Conservation (phyloP, 1,140 invertebrate species). For the Pteromalus puparum region DNA sequence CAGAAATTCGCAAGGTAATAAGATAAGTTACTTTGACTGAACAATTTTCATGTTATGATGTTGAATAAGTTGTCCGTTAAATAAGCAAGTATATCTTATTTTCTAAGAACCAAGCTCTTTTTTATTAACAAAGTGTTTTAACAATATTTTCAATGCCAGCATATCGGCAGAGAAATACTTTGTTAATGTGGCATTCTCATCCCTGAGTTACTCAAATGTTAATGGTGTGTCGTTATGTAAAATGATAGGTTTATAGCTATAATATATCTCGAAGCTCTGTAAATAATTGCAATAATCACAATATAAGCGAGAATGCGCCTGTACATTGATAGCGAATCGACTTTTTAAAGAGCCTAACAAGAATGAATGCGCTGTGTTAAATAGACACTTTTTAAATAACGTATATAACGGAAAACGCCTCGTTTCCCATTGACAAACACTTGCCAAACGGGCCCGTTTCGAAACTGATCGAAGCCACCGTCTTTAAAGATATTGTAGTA, state of each 20-base stretch:
- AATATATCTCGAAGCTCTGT: conserved; percentile 34
- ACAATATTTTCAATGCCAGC: background rate
- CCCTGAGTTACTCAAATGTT: conserved; percentile 27
- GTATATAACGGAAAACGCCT: conserved; percentile 1
- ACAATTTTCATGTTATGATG: background rate
- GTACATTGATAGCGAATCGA: conserved; percentile 35
- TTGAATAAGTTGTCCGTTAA: background rate
- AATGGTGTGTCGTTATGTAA: conserved; percentile 42
- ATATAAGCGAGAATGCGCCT: background rate
- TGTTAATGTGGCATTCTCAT: conserved; percentile 24
- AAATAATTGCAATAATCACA: conserved; percentile 46
- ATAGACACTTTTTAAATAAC: background rate
- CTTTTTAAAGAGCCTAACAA: conserved; percentile 44
- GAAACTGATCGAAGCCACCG: conserved; percentile 28
- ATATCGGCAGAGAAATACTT: conserved; percentile 31
- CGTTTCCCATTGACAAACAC: conserved; percentile 50
- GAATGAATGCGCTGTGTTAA: conserved; percentile 15
- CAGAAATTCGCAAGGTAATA: conserved; percentile 8
- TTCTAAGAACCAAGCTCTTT: background rate
- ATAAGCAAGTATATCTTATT: background rate
- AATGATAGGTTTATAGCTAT: conserved; percentile 45
- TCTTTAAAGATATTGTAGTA: conserved; percentile 25
- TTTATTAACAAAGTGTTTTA: background rate
- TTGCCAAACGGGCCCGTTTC: conserved; percentile 42
- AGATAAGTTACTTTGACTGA: background rate